Conservation (phyloP, 2,797 vertebrate genomes). For the Chelmon rostratus region DNA sequence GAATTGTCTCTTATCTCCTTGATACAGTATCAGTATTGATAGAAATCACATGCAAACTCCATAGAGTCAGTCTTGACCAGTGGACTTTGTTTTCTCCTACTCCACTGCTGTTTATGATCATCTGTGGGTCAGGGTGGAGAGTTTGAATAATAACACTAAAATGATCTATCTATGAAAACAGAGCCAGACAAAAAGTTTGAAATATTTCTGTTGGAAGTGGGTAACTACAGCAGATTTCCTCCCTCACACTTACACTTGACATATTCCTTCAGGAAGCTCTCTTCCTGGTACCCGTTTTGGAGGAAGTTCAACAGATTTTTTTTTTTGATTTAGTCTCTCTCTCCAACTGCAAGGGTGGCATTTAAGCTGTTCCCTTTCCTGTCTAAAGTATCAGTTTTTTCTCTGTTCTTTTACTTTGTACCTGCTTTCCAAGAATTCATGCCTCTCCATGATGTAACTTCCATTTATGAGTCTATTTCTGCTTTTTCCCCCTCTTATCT, state of each 20-base stretch:
- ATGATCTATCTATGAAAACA: neutral
- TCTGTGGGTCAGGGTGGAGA: neutral
- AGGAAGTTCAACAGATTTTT: constrained; percentile 20
- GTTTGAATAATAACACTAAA: neutral
- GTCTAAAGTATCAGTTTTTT: neutral
- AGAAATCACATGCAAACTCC: neutral
- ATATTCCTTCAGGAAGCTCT: constrained; percentile 14
- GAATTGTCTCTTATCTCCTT: neutral
- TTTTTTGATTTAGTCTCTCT: constrained; percentile 26
- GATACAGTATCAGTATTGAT: neutral
- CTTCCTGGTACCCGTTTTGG: constrained; percentile 1
- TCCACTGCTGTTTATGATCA: neutral
- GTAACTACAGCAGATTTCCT: constrained; percentile 3
- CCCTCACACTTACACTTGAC: neutral
- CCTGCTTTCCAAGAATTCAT: neutral
- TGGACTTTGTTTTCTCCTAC: too few relatives aligned
- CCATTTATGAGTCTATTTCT: constrained; percentile 2
- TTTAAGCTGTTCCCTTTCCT: constrained; percentile 9
- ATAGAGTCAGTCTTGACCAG: too few relatives aligned
- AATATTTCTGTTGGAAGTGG: neutral
- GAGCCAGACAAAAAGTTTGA: neutral
- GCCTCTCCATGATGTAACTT: constrained; percentile 2
- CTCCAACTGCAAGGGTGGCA: neutral
- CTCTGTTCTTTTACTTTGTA: neutral
- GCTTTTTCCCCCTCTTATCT: neutral